phyloP scores from a whole-genome alignment of 2,797 vertebrate species.

The Dallia pectoralis region DNA sequence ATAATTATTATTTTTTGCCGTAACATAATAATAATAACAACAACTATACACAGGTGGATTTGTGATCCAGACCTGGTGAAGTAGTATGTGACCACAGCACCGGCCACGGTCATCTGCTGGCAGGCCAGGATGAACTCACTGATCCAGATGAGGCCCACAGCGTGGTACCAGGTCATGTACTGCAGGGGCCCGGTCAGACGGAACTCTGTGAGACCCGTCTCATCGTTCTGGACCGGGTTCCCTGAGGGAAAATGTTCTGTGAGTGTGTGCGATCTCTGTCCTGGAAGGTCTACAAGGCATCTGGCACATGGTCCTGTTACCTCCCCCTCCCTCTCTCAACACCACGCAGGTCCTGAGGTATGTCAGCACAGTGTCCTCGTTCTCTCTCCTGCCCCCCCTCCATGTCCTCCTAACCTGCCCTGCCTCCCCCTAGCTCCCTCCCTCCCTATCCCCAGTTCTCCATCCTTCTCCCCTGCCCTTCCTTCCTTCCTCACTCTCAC shows the following conservation, averaged over 20 bases:
- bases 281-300: too few species aligned
- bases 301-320: too few species aligned
- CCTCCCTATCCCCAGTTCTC: background rate
- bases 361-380: too few species aligned
- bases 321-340: too few species aligned
- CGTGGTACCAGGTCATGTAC: conserved; percentile 96
- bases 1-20: too few species aligned
- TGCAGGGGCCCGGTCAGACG: conserved; percentile 82
- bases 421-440: background rate
- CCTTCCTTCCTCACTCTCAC: too few species aligned
- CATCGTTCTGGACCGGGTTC: conserved; percentile 81
- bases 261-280: too few species aligned
- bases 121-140: conserved; percentile 97
- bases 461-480: too few species aligned
- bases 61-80: conserved; percentile 84
- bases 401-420: conserved; percentile 29
- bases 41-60: background rate
- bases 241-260: conserved; percentile 64
- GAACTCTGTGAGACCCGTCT: conserved; percentile 88
- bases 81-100: conserved; percentile 97
- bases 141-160: conserved; percentile 94
- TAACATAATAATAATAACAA: too few species aligned
- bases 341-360: too few species aligned
- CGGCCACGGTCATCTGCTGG: conserved; percentile 97
- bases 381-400: background rate